Conservation (phyloP, 2,797 vertebrate genomes). For the Linurgus olivaceus region DNA sequence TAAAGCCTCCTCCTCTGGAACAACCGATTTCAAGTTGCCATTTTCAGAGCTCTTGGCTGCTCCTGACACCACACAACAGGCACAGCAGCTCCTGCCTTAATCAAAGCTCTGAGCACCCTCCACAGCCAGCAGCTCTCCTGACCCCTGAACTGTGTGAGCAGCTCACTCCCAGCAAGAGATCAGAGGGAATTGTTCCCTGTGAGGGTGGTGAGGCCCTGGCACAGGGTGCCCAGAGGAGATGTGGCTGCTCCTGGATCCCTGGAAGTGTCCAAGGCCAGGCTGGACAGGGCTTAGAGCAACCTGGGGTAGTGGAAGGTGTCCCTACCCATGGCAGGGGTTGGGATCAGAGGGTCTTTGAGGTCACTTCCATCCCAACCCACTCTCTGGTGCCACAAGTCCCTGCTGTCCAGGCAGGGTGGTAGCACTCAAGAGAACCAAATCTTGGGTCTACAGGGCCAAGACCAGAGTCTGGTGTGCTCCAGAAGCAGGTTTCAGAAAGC, state of each 20-base stretch:
- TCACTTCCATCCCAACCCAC: background rate
- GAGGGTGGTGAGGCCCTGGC: rapidly evolving
- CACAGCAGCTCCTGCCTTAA: background rate
- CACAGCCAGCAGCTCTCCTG: background rate
- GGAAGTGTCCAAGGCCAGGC: rapidly evolving
- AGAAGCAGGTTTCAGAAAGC: background rate
- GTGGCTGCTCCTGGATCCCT: background rate
- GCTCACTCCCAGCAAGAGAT: background rate
- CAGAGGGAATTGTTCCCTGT: background rate
- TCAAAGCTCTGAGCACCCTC: background rate
- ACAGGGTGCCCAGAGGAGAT: background rate
- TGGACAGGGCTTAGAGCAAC: rapidly evolving
- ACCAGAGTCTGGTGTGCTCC: background rate
- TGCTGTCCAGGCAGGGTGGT: background rate
- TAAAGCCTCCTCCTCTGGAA: background rate
- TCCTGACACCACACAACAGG: background rate
- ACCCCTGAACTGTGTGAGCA: background rate
- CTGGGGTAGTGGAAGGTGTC: rapidly evolving
- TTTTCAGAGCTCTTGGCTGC: background rate
- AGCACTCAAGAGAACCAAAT: background rate
- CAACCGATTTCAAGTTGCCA: background rate
- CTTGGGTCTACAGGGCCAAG: background rate
- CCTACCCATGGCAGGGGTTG: background rate
- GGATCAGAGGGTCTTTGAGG: background rate
- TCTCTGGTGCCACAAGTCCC: rapidly evolving